Evolutionary conservation across 2,797 vertebrate species (phyloP).

Genomic region (Poliocrania exsul): DNA sequence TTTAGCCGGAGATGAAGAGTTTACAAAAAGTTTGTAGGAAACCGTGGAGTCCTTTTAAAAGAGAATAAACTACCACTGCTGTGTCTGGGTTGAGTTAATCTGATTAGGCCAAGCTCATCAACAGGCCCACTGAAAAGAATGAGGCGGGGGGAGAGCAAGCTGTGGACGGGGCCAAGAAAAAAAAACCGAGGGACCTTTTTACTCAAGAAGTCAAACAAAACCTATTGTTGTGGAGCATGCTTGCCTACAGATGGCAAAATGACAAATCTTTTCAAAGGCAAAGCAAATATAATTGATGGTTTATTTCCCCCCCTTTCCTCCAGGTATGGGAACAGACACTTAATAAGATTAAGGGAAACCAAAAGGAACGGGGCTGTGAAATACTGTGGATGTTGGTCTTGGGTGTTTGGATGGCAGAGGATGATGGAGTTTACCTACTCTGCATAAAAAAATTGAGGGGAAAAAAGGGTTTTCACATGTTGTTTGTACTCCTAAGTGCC

Average conservation of each 20-base stretch:
- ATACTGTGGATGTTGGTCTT: slow-evolving; percentile 24
- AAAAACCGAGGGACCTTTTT: slow-evolving; percentile 75
- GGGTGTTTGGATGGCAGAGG: slow-evolving; percentile 67
- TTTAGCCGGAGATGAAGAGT: slow-evolving; percentile 85
- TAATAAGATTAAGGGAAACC: slow-evolving; percentile 81
- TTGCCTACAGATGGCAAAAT: slow-evolving; percentile 90
- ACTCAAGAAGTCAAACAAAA: slow-evolving; percentile 80
- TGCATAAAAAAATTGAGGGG: background rate
- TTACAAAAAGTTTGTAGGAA: slow-evolving; percentile 87
- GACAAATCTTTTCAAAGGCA: slow-evolving; percentile 82
- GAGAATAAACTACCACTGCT: slow-evolving; percentile 90
- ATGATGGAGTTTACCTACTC: slow-evolving; percentile 62
- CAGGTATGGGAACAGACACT: slow-evolving; percentile 83
- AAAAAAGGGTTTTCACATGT: accelerated
- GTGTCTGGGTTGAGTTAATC: slow-evolving; percentile 93
- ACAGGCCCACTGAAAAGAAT: slow-evolving; percentile 85
- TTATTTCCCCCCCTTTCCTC: background rate
- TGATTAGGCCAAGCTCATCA: slow-evolving; percentile 97
- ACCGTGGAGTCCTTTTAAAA: slow-evolving; percentile 86
- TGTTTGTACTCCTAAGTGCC: background rate
- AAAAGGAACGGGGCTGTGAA: slow-evolving; percentile 65
- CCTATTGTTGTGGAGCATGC: slow-evolving; percentile 84
- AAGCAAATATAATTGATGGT: slow-evolving; percentile 84
- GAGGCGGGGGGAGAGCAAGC: slow-evolving; percentile 78
- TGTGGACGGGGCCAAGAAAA: slow-evolving; percentile 76